These are phyloP conservation scores for Myiothlypis chrysogaster DNA, from an alignment of 2,797 vertebrate genomes.

Conservation along the genomic window DNA sequence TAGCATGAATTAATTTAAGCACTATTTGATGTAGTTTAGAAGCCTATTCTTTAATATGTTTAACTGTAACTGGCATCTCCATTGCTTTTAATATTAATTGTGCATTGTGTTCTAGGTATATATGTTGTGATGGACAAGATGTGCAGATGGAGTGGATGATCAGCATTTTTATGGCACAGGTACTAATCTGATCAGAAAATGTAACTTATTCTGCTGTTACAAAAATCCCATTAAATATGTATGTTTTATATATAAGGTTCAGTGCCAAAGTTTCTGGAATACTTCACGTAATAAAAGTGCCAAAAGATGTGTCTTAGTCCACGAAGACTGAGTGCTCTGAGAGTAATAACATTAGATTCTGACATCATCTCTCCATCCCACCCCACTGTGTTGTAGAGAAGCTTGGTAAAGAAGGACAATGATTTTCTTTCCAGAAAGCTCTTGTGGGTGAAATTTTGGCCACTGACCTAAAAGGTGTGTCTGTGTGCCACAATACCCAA, in stretches of 20 bases:
- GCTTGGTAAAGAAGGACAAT: not conserved
- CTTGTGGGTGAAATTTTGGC: not conserved
- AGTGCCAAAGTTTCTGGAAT: not conserved
- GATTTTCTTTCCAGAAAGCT: not conserved
- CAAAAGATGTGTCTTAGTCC: not conserved
- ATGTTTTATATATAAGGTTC: not conserved
- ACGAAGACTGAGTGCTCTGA: not conserved
- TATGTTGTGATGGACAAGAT: slow-evolving; percentile 89
- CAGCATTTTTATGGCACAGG: slow-evolving; percentile 88
- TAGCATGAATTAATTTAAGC: not conserved
- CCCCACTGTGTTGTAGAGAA: not conserved
- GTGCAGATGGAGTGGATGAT: slow-evolving; percentile 87
- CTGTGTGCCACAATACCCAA: not conserved
- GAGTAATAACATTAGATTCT: not conserved
- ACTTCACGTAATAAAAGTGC: not conserved
- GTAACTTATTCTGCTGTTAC: not conserved
- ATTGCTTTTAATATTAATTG: not conserved
- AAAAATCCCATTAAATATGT: not conserved
- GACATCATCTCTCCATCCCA: not conserved
- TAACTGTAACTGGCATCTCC: not conserved
- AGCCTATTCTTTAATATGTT: not conserved
- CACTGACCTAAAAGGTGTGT: not conserved
- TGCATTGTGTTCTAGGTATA: slow-evolving; percentile 78
- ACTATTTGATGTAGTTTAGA: not conserved
- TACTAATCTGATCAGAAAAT: slow-evolving; percentile 56